Percentiles rank a stretch among this genome's conserved stretches.
phyloP scores from a whole-genome alignment of 2,113 vertebrate genomes.

The Microcebus ravelobensis region DNA sequence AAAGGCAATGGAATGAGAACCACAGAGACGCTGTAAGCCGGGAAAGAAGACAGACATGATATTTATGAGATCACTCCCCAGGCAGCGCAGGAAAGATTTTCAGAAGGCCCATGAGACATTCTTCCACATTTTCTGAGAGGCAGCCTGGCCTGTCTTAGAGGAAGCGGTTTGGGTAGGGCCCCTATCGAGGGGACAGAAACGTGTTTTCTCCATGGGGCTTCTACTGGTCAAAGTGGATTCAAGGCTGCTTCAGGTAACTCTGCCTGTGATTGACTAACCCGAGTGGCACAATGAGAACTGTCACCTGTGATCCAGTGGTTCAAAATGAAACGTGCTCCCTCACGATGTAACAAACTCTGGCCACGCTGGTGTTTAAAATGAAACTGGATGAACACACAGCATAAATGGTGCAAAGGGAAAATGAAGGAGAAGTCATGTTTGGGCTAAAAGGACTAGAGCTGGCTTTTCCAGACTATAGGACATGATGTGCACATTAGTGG shows the following conservation, averaged over 20 bases:
- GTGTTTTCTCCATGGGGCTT: neutral
- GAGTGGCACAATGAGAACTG: no score
- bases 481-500: neutral
- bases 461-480: neutral
- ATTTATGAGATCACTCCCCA: neutral
- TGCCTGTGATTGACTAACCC: neutral
- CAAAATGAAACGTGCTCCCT: neutral
- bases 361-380: neutral
- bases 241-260: neutral
- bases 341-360: neutral
- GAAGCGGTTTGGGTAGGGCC: fast-evolving
- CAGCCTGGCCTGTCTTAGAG: neutral
- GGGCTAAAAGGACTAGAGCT: neutral
- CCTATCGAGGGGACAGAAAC: neutral
- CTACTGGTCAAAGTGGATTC: neutral
- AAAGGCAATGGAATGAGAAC: neutral
- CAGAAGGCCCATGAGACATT: neutral
- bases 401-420: neutral
- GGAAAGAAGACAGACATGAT: neutral
- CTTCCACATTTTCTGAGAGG: neutral
- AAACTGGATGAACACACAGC: neutral
- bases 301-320: neutral
- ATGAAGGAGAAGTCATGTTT: neutral
- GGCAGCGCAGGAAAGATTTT: neutral
- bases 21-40: neutral